A percentile compares a stretch with the other conserved stretches of the same genome.
These are phyloP conservation scores for Tuberolachnus salignus DNA, from an alignment of 2,888 invertebrate species.

Conservation along the genomic window DNA sequence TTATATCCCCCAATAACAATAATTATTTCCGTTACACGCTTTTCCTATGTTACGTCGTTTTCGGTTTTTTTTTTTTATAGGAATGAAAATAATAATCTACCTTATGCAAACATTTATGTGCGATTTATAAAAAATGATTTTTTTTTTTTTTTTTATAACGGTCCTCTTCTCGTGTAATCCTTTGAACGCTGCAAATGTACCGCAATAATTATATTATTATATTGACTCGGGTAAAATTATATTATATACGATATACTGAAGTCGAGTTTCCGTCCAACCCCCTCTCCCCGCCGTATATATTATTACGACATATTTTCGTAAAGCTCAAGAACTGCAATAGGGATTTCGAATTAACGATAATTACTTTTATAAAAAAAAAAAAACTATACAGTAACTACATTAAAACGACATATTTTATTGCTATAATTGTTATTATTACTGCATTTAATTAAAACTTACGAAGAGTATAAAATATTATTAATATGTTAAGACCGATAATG, in stretches of 20 bases:
- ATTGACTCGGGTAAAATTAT: constrained; percentile 1
- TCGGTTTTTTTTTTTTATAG: constrained; percentile 6
- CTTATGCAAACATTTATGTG: constrained; percentile 13
- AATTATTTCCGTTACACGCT: constrained; percentile 14
- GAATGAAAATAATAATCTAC: constrained; percentile 26
- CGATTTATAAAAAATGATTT: background rate
- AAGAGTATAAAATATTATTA: too few relatives aligned
- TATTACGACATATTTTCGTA: background rate
- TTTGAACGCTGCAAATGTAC: background rate
- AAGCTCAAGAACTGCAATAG: background rate
- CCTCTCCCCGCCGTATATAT: too few relatives aligned
- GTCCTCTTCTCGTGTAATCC: background rate
- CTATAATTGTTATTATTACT: too few relatives aligned
- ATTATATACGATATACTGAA: too few relatives aligned
- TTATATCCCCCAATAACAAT: constrained; percentile 34
- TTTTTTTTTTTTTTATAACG: constrained; percentile 34
- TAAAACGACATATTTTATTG: too few relatives aligned
- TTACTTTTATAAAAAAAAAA: too few relatives aligned
- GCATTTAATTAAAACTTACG: too few relatives aligned
- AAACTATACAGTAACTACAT: too few relatives aligned
- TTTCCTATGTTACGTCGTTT: constrained; percentile 24
- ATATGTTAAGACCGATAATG: too few relatives aligned
- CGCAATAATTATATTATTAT: background rate
- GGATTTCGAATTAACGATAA: too few relatives aligned
- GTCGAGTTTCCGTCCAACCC: too few relatives aligned